Percentiles rank a stretch among this genome's conserved stretches.
phyloP scores from a whole-genome alignment of 2,888 invertebrate species.

The Drosophila leonis region DNA sequence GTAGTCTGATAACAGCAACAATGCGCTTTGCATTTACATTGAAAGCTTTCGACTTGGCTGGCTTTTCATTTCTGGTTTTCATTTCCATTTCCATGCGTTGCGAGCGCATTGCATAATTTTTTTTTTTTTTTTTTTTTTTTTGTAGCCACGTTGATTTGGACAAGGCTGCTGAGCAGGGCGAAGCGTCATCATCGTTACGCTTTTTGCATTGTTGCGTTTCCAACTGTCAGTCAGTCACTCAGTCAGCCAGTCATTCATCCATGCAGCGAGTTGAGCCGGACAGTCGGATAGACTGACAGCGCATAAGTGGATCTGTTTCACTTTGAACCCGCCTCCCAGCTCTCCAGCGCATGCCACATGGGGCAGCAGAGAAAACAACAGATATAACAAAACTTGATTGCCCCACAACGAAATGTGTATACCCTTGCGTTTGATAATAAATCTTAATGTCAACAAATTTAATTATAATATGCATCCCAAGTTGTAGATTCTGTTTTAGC shows the following conservation, averaged over 20 bases:
- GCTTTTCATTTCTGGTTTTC: conserved; percentile 78
- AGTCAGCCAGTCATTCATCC: conserved; percentile 22
- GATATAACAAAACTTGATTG: conserved; percentile 1
- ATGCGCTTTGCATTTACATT: conserved; percentile 34
- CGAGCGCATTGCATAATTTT: conserved; percentile 70
- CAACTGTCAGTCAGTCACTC: conserved; percentile 37
- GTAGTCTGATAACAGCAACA: conserved; percentile 56
- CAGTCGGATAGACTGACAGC: conserved; percentile 22
- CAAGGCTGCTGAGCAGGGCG: conserved; percentile 48
- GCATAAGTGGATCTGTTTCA: conserved; percentile 45
- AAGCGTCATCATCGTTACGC: conserved; percentile 63
- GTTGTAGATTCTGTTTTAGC: neutral
- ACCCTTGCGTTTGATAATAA: conserved; percentile 5
- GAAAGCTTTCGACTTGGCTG: conserved; percentile 75
- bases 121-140: conserved; percentile 12
- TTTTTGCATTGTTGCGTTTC: conserved; percentile 74
- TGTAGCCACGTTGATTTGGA: conserved; percentile 67
- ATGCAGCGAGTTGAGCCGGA: conserved; percentile 44
- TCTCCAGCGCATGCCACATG: conserved; percentile 56
- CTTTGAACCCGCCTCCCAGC: conserved; percentile 12
- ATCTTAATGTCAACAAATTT: neutral
- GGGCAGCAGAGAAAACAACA: conserved; percentile 22
- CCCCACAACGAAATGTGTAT: conserved; percentile 12
- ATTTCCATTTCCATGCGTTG: conserved; percentile 67
- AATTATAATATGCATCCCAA: neutral